Base-by-base conservation (phyloP, 1,140 invertebrate species). In the Drosophila parvula region DNA sequence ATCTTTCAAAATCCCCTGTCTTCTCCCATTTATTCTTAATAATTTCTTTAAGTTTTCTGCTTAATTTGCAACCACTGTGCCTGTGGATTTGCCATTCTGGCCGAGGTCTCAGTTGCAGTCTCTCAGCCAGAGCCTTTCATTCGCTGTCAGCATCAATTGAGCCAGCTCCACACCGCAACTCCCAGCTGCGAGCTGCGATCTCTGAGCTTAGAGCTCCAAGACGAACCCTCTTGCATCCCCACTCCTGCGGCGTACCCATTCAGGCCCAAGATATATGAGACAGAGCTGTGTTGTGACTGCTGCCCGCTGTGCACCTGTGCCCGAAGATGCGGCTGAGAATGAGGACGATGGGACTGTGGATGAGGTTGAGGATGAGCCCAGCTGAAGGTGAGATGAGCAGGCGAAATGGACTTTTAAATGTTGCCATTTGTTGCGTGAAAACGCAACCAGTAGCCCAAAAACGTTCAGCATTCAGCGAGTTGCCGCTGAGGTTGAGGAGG, bases 91-190 rank as follows among this genome's bases (percentile, higher is more conserved):
- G 50, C 68, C 34, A 36, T 58, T 48, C 68, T 59, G 36, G 30
- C 43, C 67, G 28, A 36, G 70, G 55, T 59, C 74, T 63, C 58
- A 71, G 74, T 74, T 74, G 70, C 73, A 63, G 61, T 50, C 45
- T 56, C 68, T 58, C 60, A 51, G 68, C 76, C 76, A 74, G 56
- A 62, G 79, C 84, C 84, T 89, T 89, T 89, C 85, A 90, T 90
- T 90, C 74, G 84, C 84, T 89, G 84, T 89, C 84, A 89, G 84
- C 84, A 88, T 89, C 84, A 90, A 89, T 89, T 89, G 80, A 79
- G 85, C 51, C 84, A 69, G 84, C 76, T 59, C 67, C 44, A 32
- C 65, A 71, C 81, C 73, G 60, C 81, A 51, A 62, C 51, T 55
- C 51, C 51, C 43, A 12, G 34, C 58, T n/a, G 50, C 50, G 18